Percentiles rank a stretch among this genome's conserved stretches.
Conservation (phyloP, 2,113 vertebrate genomes). For the Saguinus imperator region DNA sequence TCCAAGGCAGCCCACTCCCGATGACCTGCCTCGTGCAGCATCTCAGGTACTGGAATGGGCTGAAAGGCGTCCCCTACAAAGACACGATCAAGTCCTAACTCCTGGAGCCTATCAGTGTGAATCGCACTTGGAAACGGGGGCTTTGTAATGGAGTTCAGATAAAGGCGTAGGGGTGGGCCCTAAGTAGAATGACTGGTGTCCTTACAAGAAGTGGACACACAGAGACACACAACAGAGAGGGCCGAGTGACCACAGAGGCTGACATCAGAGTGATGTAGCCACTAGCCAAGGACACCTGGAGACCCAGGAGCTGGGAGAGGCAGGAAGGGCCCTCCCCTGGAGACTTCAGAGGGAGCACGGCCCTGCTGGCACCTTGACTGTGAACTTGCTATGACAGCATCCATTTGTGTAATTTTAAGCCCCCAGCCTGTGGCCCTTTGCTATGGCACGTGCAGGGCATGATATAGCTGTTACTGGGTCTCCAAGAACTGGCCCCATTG, state of each 20-base stretch:
- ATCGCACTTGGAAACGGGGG: not conserved
- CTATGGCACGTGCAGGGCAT: accelerated
- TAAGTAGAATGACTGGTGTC: not conserved
- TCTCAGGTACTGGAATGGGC: not conserved
- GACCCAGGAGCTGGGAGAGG: not conserved
- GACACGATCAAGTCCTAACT: not conserved
- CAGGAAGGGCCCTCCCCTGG: accelerated
- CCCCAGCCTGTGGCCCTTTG: no score
- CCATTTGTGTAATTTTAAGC: not conserved
- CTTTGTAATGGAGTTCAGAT: not conserved
- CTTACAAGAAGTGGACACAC: not conserved
- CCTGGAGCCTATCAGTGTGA: not conserved
- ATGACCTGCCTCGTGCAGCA: accelerated
- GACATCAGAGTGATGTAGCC: accelerated
- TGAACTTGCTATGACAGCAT: not conserved
- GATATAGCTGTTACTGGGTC: accelerated
- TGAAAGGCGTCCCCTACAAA: not conserved
- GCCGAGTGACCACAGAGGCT: accelerated
- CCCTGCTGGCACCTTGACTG: not conserved
- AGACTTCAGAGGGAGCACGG: accelerated
- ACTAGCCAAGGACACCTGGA: accelerated
- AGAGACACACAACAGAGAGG: not conserved
- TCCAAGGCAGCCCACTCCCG: accelerated
- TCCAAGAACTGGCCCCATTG: accelerated
- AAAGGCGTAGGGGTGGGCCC: not conserved